A percentile compares a stretch with the other conserved stretches of the same genome.
Evolutionary conservation across 2,113 vertebrate species (phyloP).

Genomic region (Chrysochloris asiatica): DNA sequence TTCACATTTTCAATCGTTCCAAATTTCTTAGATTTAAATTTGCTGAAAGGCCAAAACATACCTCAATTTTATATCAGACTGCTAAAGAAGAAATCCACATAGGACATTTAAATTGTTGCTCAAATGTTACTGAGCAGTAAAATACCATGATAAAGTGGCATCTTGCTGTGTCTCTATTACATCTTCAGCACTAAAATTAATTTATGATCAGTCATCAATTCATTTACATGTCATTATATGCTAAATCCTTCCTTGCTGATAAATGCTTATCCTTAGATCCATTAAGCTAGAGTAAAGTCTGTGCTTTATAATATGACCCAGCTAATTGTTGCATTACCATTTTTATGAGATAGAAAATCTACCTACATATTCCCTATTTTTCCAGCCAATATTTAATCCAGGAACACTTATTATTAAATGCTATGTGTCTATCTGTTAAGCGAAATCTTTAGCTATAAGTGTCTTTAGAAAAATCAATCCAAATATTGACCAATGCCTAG

Average conservation of each 20-base stretch:
- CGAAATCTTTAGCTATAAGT: slow-evolving; percentile 70
- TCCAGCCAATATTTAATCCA: slow-evolving; percentile 80
- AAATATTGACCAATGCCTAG: slow-evolving; percentile 71
- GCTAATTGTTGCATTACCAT: slow-evolving; percentile 90
- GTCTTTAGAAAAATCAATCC: slow-evolving; percentile 76
- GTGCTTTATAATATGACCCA: slow-evolving; percentile 88
- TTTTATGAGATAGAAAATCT: slow-evolving; percentile 91
- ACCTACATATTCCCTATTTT: slow-evolving; percentile 76
- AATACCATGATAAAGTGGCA: slow-evolving; percentile 87
- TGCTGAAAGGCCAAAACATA: slow-evolving; percentile 80
- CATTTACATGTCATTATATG: slow-evolving; percentile 95
- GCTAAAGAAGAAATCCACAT: slow-evolving; percentile 79
- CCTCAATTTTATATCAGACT: slow-evolving; percentile 84
- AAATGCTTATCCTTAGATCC: slow-evolving; percentile 87
- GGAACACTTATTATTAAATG: slow-evolving; percentile 77
- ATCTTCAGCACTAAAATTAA: slow-evolving; percentile 94
- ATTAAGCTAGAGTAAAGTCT: slow-evolving; percentile 88
- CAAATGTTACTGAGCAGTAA: slow-evolving; percentile 87
- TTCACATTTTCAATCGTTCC: slow-evolving; percentile 79
- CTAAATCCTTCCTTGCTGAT: slow-evolving; percentile 92
- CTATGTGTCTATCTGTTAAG: slow-evolving; percentile 74
- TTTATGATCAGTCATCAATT: slow-evolving; percentile 93
- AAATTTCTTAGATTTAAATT: slow-evolving; percentile 76
- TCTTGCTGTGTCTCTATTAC: slow-evolving; percentile 88
- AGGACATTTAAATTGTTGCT: slow-evolving; percentile 87